Evolutionary conservation across 2,113 vertebrate species (phyloP).

Genomic region (Thermophis baileyi): DNA sequence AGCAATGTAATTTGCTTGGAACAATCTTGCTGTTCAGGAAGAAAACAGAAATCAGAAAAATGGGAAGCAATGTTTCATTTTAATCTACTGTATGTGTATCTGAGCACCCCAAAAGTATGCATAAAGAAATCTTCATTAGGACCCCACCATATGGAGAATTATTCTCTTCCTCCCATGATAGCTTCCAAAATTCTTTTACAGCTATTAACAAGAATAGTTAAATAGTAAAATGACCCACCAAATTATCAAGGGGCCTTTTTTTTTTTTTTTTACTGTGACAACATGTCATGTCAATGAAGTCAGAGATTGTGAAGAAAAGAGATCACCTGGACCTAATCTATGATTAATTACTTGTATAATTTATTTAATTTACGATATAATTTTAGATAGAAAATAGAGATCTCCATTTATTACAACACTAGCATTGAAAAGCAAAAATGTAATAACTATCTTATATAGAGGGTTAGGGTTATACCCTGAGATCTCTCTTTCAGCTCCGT

Average conservation of each 20-base stretch:
- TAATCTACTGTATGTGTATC: not conserved
- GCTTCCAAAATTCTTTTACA: not conserved
- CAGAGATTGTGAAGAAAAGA: not conserved
- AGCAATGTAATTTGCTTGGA: constrained; percentile 29
- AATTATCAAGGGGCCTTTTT: not conserved
- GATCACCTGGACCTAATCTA: not conserved
- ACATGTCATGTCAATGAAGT: not conserved
- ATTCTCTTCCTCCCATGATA: not conserved
- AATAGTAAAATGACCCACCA: not conserved
- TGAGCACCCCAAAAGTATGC: not conserved
- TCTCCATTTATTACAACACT: not conserved
- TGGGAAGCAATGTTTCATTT: not conserved
- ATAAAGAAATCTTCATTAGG: not conserved
- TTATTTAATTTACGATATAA: not conserved
- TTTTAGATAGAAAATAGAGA: not conserved
- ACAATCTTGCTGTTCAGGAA: constrained; percentile 29
- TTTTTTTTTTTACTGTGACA: not conserved
- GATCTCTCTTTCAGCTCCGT: not conserved
- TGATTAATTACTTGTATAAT: not conserved
- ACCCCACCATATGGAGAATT: not conserved
- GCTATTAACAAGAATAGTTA: not conserved
- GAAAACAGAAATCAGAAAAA: not conserved
- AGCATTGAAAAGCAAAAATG: not conserved
- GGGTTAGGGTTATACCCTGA: not conserved
- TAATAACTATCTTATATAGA: not conserved